Conservation (phyloP, 2,888 invertebrate species). For the Drosophila cyrtoloma region DNA sequence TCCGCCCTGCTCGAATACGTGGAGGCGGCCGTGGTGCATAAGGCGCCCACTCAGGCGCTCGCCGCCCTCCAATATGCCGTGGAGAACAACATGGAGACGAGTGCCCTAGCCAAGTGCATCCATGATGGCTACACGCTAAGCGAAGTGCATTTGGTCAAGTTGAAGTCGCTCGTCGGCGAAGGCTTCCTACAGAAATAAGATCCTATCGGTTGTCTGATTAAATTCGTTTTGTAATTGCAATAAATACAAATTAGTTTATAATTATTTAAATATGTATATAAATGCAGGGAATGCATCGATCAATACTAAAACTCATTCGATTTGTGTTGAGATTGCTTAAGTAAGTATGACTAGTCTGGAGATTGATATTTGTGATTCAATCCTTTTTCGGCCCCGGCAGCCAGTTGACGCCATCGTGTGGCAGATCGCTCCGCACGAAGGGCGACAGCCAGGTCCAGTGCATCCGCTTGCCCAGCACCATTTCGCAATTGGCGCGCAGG, state of each 20-base stretch:
- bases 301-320: constrained; percentile 24
- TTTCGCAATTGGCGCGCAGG: constrained; percentile 89
- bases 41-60: constrained; percentile 86
- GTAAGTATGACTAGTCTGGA: constrained; percentile 30
- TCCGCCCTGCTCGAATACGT: constrained; percentile 86
- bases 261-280: constrained; percentile 28
- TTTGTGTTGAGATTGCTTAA: constrained; percentile 36
- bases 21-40: constrained; percentile 86
- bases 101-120: constrained; percentile 71
- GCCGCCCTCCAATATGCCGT: constrained; percentile 87
- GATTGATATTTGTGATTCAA: constrained; percentile 21
- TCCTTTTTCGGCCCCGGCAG: constrained; percentile 62
- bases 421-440: constrained; percentile 90
- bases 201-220: constrained; percentile 12
- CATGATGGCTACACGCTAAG: constrained; percentile 85
- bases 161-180: constrained; percentile 86
- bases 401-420: constrained; percentile 91
- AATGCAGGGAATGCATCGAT: constrained; percentile 46
- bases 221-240: constrained; percentile 47
- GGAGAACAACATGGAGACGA: constrained; percentile 86
- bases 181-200: constrained; percentile 70
- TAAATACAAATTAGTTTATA: constrained; percentile 40
- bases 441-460: constrained; percentile 92
- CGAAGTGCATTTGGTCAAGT: constrained; percentile 85
- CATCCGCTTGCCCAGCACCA: constrained; percentile 93